Percentiles rank a stretch among this genome's conserved stretches.
phyloP scores from a whole-genome alignment of 2,888 invertebrate species.

The Cataglyphis altisquamis region DNA sequence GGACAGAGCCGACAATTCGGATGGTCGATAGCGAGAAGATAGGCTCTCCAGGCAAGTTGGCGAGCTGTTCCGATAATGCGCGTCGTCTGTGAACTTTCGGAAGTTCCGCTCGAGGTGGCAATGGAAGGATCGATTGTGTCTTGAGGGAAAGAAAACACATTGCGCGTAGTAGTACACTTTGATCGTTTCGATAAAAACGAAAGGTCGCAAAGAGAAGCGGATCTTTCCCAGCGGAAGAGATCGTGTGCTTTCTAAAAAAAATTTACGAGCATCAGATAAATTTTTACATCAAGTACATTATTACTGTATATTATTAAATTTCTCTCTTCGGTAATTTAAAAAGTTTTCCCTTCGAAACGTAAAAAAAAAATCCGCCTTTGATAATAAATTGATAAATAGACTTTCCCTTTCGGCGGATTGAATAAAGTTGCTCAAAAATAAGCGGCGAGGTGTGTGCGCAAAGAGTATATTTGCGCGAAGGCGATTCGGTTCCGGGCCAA shows the following conservation, averaged over 20 bases:
- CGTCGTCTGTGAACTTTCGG: conserved; percentile 43
- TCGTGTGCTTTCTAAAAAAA: background rate
- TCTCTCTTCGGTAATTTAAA: background rate
- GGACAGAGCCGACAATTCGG: conserved; percentile 18
- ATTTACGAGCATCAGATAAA: background rate
- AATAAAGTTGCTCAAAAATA: background rate
- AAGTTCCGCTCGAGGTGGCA: background rate
- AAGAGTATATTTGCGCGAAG: conserved; percentile 19
- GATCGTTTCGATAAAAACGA: conserved; percentile 14
- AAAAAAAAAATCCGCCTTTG: conserved; percentile 2
- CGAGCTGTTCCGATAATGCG: conserved; percentile 38
- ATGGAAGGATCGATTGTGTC: conserved; percentile 31
- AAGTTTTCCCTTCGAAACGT: background rate
- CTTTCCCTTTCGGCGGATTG: background rate
- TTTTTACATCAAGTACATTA: background rate
- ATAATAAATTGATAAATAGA: background rate
- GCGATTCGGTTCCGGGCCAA: conserved; percentile 22
- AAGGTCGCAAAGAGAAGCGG: background rate
- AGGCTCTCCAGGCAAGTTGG: background rate
- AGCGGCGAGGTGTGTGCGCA: background rate
- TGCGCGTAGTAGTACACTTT: conserved; percentile 11
- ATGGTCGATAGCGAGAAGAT: background rate
- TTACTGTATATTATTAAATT: background rate
- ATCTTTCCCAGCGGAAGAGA: background rate
- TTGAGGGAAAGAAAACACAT: background rate